A percentile compares a stretch with the other conserved stretches of the same genome.
Conservation (phyloP, 1,140 invertebrate genomes). For the Octopus sinensis region DNA sequence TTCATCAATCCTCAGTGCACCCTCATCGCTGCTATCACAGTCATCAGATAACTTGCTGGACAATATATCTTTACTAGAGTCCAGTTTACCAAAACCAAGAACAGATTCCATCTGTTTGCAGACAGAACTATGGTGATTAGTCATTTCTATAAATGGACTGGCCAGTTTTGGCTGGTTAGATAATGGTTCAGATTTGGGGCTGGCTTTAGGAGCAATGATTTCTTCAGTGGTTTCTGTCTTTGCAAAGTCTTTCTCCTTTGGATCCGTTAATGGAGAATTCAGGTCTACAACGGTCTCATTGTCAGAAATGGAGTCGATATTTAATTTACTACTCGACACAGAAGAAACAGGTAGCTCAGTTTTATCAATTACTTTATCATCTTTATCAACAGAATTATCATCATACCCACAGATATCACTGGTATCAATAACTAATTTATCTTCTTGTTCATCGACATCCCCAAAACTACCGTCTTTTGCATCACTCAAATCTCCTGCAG, state of each 20-base stretch:
- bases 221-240: not conserved
- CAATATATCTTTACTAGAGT: not conserved
- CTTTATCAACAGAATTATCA: not conserved
- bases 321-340: not conserved
- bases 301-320: not conserved
- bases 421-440: slow-evolving; percentile 5
- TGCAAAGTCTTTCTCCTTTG: not conserved
- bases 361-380: not conserved
- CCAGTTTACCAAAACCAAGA: not conserved
- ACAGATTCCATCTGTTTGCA: not conserved
- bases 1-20: not conserved
- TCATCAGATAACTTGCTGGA: not conserved
- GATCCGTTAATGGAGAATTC: not conserved
- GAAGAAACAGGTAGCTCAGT: not conserved
- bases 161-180: not conserved
- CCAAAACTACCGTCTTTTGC: not conserved
- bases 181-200: not conserved
- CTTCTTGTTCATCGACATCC: not conserved
- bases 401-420: not conserved
- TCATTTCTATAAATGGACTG: not conserved
- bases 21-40: slow-evolving; percentile 2
- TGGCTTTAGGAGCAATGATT: not conserved
- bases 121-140: not conserved
- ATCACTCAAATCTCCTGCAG: not conserved
- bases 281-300: not conserved